A percentile compares a stretch with the other conserved stretches of the same genome.
Conservation (phyloP, 2,113 vertebrate genomes). For the Haemorhous mexicanus region DNA sequence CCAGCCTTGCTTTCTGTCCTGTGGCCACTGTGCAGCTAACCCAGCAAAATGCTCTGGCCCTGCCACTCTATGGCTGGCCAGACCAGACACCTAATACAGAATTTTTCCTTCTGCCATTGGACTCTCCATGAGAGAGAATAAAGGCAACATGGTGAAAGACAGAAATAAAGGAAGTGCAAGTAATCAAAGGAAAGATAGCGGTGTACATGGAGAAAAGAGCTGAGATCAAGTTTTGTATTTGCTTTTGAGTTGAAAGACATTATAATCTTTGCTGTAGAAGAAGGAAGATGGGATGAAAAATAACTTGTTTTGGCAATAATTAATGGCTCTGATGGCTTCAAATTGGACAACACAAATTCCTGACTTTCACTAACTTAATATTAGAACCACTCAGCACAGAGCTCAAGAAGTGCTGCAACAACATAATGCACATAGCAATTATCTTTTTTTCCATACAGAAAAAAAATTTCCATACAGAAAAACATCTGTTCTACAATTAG, state of each 20-base stretch:
- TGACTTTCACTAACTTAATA: not conserved
- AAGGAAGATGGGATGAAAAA: not conserved
- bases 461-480: not conserved
- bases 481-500: not conserved
- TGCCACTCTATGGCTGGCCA: not conserved
- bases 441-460: not conserved
- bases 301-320: not conserved
- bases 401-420: not conserved
- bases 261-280: not conserved
- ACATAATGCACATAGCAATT: not conserved
- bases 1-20: not conserved
- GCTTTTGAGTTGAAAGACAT: not conserved
- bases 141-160: not conserved
- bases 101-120: not conserved
- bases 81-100: not conserved
- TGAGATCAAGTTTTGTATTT: not conserved
- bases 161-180: not conserved
- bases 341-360: not conserved
- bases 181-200: not conserved
- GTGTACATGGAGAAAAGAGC: not conserved
- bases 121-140: not conserved
- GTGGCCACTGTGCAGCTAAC: not conserved
- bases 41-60: not conserved
- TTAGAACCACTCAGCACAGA: not conserved
- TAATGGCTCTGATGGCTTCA: not conserved